phyloP scores from a whole-genome alignment of 1,140 invertebrate genomes.

The Leptopilina clavipes region DNA sequence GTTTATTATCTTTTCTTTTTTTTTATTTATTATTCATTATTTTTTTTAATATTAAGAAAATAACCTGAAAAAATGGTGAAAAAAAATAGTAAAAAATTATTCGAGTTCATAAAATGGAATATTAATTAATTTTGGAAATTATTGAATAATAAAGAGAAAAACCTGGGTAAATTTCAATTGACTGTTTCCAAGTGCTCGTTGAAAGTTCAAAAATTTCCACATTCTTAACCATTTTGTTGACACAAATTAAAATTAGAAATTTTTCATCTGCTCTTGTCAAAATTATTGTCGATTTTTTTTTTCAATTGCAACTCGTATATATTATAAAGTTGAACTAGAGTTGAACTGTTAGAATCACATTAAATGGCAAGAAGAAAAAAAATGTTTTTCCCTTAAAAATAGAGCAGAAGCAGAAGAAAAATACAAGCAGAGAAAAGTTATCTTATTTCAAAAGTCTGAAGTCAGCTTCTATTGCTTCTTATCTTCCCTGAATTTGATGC shows the following conservation, averaged over 20 bases:
- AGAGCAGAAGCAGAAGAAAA: neutral
- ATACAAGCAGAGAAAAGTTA: conserved; percentile 7
- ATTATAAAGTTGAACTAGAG: neutral
- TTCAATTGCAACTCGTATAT: neutral
- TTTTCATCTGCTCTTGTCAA: neutral
- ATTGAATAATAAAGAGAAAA: neutral
- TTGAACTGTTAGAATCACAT: neutral
- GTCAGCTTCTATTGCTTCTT: conserved; percentile 31
- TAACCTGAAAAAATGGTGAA: neutral
- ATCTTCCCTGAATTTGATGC: conserved; percentile 24
- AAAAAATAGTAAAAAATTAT: no score
- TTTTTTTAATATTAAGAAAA: neutral
- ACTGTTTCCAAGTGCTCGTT: neutral
- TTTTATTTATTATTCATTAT: no score
- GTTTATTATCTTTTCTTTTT: no score
- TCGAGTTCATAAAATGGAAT: no score
- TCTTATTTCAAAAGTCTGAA: conserved; percentile 12
- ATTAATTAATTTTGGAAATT: no score
- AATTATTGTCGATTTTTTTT: neutral
- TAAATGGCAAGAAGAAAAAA: no score
- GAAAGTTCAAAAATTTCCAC: conserved; percentile 1
- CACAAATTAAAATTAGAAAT: neutral
- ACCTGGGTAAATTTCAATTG: neutral
- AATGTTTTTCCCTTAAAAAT: neutral
- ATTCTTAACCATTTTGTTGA: conserved; percentile 2